Percentiles rank a stretch among this genome's conserved stretches.
These are phyloP conservation scores for Phycodurus eques DNA, from an alignment of 2,113 vertebrate genomes.

Conservation along the genomic window DNA sequence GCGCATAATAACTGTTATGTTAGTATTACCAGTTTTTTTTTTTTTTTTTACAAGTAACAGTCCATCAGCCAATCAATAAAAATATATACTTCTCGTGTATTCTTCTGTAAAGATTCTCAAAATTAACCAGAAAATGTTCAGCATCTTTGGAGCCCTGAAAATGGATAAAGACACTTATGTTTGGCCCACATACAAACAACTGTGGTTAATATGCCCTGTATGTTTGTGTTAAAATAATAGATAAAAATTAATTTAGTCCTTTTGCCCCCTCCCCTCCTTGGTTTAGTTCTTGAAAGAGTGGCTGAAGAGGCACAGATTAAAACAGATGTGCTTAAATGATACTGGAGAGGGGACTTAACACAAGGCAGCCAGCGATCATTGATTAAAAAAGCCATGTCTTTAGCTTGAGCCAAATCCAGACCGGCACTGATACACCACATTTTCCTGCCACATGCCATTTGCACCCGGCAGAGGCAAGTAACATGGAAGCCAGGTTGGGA, in stretches of 20 bases:
- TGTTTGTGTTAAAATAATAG: slow-evolving; percentile 7
- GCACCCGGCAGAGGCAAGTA: background rate
- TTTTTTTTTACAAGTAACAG: too few relatives aligned
- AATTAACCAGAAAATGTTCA: too few relatives aligned
- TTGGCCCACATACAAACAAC: background rate
- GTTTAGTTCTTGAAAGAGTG: slow-evolving; percentile 88
- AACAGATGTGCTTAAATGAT: slow-evolving; percentile 91
- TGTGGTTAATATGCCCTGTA: background rate
- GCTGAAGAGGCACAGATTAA: slow-evolving; percentile 91
- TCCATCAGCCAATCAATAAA: too few relatives aligned
- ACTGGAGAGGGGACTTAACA: slow-evolving; percentile 78
- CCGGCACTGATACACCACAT: slow-evolving; percentile 70
- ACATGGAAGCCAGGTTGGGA: slow-evolving; percentile 3
- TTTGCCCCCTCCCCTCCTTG: slow-evolving; percentile 13
- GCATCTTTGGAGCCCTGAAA: background rate
- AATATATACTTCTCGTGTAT: too few relatives aligned
- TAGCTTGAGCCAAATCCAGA: slow-evolving; percentile 84
- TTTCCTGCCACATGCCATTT: slow-evolving; percentile 13
- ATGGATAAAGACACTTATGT: background rate
- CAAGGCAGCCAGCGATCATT: slow-evolving; percentile 81
- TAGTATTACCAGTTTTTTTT: too few relatives aligned
- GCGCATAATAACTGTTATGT: too few relatives aligned
- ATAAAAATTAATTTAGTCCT: slow-evolving; percentile 82
- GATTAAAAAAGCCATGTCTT: slow-evolving; percentile 96
- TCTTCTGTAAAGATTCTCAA: too few relatives aligned